Evolutionary conservation across 2,797 vertebrate genomes (phyloP), one percentile per base, ranked within the genome.

Genomic region (Sardinella longiceps): DNA sequence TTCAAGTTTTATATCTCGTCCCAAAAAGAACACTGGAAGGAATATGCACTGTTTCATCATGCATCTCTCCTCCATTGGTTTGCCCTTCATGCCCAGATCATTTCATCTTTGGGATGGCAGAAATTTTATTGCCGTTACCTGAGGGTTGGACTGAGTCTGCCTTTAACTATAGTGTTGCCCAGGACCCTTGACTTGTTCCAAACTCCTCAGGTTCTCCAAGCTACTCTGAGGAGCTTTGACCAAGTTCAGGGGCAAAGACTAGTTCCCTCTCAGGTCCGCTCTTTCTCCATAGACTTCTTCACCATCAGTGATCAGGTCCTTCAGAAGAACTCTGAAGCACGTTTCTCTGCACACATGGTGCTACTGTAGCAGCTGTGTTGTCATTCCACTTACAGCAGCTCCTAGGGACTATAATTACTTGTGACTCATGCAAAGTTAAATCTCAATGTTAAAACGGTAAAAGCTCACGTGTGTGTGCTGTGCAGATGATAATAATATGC

Each of bases 211-310:
- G 89, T 63, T 87, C 88, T 2, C 6, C n/a, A 33, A 25, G 5
- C 33, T 87, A 86, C 94, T 92, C 95, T 95, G 94, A 95, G 95
- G 95, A 95, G 95, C 95, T 95, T 95, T 90, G 94, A 96, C 95
- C 95, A 96, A 96, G 95, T 96, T 91, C 45, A 94, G 93, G 91
- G 95, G 90, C 95, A 90, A 83, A 91, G 94, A 92, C 93, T 5
- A 2, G 0, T 77, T 77, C 20, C 18, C 23, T 70, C 15, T 70
- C 33, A 43, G 70, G 4, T 43, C 70, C 25, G 20, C 18, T 20
- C 18, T 5, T 53, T 53, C 0, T 23, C 51, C 20, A 53, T 1
- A 77, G 5, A 3, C 33, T 39, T 39, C 18, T 20, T 20, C 6
- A 39, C 37, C 2, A 39, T 20, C 66, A 74, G 30, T 39, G 30